Conservation (phyloP, 1,140 invertebrate species). For the Anastrepha obliqua region DNA sequence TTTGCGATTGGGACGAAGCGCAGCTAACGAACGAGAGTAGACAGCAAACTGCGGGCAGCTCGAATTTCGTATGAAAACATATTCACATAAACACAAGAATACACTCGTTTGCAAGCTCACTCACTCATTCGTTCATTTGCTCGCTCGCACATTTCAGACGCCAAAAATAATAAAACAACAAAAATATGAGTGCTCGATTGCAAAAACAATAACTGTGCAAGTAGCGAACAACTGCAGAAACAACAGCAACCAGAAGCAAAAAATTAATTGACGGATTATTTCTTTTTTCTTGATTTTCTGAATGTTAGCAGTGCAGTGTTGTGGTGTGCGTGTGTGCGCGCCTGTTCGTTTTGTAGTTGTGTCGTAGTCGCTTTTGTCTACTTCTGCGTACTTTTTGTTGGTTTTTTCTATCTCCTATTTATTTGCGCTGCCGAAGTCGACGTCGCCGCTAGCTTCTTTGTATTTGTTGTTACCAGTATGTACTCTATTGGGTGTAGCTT, state of each 20-base stretch:
- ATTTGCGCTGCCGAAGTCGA: conserved; percentile 32
- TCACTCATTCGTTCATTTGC: not conserved
- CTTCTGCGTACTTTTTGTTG: not conserved
- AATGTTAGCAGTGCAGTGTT: not conserved
- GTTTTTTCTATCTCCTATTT: conserved; percentile 42
- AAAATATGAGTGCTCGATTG: conserved; percentile 39
- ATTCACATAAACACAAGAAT: not conserved
- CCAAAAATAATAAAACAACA: conserved; percentile 46
- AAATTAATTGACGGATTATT: conserved; percentile 21
- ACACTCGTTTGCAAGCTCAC: not conserved
- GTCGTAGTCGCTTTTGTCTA: not conserved
- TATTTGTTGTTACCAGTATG: conserved; percentile 14
- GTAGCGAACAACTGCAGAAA: not conserved
- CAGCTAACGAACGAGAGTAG: conserved; percentile 40
- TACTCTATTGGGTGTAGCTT: not conserved
- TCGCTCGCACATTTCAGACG: not conserved
- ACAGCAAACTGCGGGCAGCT: not conserved
- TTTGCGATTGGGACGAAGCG: conserved; percentile 8
- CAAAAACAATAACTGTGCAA: conserved; percentile 23
- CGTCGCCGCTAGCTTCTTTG: not conserved
- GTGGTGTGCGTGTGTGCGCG: not conserved
- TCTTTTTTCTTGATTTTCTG: not conserved
- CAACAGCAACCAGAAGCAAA: conserved; percentile 5
- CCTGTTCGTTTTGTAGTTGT: not conserved
- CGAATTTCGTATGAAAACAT: conserved; percentile 21